Conservation (phyloP, 2,113 vertebrate species). For the Morone chrysops region DNA sequence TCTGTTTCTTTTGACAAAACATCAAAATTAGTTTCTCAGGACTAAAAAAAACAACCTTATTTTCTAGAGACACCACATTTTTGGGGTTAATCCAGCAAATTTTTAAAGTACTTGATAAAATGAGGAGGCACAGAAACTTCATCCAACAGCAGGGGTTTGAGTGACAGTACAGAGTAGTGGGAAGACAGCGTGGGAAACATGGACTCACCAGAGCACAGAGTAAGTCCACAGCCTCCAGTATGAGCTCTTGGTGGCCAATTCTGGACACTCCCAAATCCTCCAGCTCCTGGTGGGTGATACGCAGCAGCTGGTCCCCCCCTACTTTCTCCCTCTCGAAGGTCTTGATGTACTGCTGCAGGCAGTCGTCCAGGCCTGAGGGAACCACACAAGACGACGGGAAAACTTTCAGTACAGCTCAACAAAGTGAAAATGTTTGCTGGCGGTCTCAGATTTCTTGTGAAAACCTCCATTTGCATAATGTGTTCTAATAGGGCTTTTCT, state of each 20-base stretch:
- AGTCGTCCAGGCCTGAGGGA: slow-evolving; percentile 84
- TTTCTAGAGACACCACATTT: background rate
- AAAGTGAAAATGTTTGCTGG: slow-evolving; percentile 12
- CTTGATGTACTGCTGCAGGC: slow-evolving; percentile 87
- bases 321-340: slow-evolving; percentile 87
- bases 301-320: slow-evolving; percentile 85
- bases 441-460: slow-evolving; percentile 21
- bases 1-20: background rate
- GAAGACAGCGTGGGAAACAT: slow-evolving; percentile 43
- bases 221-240: slow-evolving; percentile 86
- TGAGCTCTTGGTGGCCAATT: slow-evolving; percentile 87
- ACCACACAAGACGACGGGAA: slow-evolving; percentile 34
- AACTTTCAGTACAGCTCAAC: slow-evolving; percentile 26
- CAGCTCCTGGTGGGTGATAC: slow-evolving; percentile 88
- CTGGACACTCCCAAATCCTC: slow-evolving; percentile 86
- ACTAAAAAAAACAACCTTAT: slow-evolving; percentile 1
- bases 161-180: slow-evolving; percentile 25
- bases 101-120: background rate
- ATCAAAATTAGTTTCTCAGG: background rate
- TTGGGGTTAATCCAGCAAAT: slow-evolving; percentile 3
- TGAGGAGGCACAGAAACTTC: slow-evolving; percentile 27
- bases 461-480: slow-evolving; percentile 34
- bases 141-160: slow-evolving; percentile 6
- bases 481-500: slow-evolving; percentile 14
- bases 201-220: slow-evolving; percentile 85